Percentiles rank a stretch among this genome's conserved stretches.
Evolutionary conservation across 2,888 invertebrate species (phyloP).

Genomic region (Thymelicus sylvestris): DNA sequence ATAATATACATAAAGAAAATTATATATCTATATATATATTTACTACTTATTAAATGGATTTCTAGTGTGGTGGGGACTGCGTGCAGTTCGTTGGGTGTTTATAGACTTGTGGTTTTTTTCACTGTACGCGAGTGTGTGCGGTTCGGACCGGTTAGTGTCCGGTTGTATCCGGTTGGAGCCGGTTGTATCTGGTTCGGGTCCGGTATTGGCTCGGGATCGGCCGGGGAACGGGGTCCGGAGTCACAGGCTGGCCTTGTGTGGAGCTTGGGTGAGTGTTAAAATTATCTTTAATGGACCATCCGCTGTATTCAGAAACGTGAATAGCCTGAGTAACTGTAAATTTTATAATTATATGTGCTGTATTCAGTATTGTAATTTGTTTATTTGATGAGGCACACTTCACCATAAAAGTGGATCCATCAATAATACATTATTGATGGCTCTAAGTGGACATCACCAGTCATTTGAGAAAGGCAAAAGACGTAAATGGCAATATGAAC

Average conservation of each 20-base stretch:
- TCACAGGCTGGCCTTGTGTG: slow-evolving; percentile 35
- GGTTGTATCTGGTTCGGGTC: not conserved
- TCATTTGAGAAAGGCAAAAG: too few species aligned
- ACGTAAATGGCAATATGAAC: too few species aligned
- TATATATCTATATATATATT: slow-evolving; percentile 2
- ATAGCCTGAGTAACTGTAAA: too few species aligned
- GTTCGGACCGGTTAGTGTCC: not conserved
- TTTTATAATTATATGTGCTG: too few species aligned
- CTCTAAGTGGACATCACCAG: too few species aligned
- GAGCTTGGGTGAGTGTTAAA: slow-evolving; percentile 64
- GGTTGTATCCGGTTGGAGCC: not conserved
- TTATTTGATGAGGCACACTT: too few species aligned
- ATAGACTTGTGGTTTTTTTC: slow-evolving; percentile 4
- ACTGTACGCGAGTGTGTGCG: slow-evolving; percentile 6
- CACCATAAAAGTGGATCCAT: too few species aligned
- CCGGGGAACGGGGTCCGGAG: slow-evolving; percentile 20
- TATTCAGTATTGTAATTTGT: too few species aligned
- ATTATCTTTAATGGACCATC: too few species aligned
- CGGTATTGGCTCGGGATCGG: too few species aligned
- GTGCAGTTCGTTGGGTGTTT: slow-evolving; percentile 3
- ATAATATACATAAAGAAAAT: not conserved
- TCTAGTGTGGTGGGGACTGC: not conserved
- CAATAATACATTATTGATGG: too few species aligned
- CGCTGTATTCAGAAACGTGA: too few species aligned
- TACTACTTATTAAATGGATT: not conserved